Percentiles rank a stretch among this genome's conserved stretches.
phyloP scores from a whole-genome alignment of 2,888 invertebrate genomes.

The Lithophane leautieri region DNA sequence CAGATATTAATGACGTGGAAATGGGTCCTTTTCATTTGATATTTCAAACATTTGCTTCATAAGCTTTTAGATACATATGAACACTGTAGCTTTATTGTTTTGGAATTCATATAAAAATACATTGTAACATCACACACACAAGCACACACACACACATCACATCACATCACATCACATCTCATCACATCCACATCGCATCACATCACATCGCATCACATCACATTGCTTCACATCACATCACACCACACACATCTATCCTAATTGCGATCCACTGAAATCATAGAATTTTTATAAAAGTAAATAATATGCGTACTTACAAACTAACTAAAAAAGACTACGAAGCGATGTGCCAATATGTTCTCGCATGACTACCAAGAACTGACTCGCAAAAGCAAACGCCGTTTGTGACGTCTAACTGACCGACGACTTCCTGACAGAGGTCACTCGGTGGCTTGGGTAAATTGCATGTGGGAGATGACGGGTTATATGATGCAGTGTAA shows the following conservation, averaged over 20 bases:
- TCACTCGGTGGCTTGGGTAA: conserved; percentile 4
- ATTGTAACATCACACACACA: too few species aligned
- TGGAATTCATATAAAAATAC: neutral
- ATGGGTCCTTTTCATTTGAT: conserved; percentile 7
- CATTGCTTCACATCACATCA: too few species aligned
- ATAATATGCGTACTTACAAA: neutral
- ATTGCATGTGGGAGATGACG: neutral
- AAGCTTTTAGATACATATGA: neutral
- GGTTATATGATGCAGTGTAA: neutral
- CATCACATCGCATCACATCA: too few species aligned
- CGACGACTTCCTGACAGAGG: neutral
- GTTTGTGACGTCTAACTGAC: neutral
- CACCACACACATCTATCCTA: too few species aligned
- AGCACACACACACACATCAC: too few species aligned
- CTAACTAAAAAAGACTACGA: neutral
- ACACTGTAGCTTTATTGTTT: neutral
- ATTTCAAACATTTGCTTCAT: neutral
- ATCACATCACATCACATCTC: too few species aligned
- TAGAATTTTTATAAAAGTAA: neutral
- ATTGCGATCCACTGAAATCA: neutral
- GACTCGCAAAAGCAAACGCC: neutral
- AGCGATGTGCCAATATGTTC: neutral
- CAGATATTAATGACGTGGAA: conserved; percentile 7
- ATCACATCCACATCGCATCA: too few species aligned
- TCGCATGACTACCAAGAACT: neutral